Percentiles rank a stretch among this genome's conserved stretches.
phyloP scores from a whole-genome alignment of 2,113 vertebrate genomes.

The Odontophorus gujanensis region DNA sequence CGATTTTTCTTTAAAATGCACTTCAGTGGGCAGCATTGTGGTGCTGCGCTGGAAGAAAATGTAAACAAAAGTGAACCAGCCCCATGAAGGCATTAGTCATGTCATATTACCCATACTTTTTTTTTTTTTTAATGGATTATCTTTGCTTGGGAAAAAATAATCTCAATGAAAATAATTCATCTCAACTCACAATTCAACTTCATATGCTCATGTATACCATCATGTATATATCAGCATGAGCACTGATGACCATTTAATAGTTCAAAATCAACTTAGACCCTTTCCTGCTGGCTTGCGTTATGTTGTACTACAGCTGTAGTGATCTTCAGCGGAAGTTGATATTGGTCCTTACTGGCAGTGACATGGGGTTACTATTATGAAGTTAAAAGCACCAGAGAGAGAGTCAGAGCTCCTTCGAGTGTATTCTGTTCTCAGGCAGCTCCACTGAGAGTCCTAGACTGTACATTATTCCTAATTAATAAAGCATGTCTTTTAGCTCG shows the following conservation, averaged over 20 bases:
- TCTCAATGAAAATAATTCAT: neutral
- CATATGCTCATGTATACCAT: neutral
- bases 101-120: neutral
- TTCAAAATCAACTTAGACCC: neutral
- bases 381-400: neutral
- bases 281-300: neutral
- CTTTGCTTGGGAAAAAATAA: neutral
- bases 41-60: neutral
- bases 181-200: neutral
- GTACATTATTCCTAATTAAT: neutral
- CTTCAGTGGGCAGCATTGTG: neutral
- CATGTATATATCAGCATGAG: neutral
- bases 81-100: neutral
- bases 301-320: neutral
- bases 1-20: neutral
- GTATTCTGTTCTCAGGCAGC: neutral
- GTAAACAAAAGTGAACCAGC: neutral
- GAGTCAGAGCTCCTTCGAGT: neutral
- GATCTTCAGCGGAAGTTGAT: neutral
- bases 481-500: neutral
- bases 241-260: neutral
- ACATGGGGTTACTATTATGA: neutral
- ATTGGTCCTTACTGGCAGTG: fast-evolving
- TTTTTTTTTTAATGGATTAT: neutral
- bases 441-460: neutral